Evolutionary conservation across 2,113 vertebrate genomes (phyloP).

Genomic region (Stictonetta naevosa): DNA sequence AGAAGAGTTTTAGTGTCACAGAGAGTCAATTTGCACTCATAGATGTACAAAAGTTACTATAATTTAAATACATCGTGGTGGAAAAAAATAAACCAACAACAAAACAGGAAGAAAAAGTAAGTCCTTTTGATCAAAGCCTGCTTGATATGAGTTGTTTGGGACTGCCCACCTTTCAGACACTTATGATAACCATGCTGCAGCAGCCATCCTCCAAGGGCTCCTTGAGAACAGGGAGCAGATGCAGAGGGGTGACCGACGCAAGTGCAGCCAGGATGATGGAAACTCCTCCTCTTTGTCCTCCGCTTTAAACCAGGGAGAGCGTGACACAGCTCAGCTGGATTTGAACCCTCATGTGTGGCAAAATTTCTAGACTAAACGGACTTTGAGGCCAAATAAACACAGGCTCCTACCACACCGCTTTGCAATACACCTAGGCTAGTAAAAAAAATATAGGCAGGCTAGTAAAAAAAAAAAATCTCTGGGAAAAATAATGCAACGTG

Average conservation of each 20-base stretch:
- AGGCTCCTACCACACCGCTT: neutral
- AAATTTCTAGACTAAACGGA: neutral
- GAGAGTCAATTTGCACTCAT: too few relatives aligned
- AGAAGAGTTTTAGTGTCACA: neutral
- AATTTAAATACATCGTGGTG: neutral
- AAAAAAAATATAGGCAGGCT: neutral
- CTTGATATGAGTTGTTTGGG: neutral
- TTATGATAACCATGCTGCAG: neutral
- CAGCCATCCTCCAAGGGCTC: neutral
- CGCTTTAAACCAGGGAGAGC: neutral
- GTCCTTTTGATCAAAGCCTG: neutral
- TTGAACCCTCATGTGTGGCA: neutral
- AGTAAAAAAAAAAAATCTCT: neutral
- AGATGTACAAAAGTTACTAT: neutral
- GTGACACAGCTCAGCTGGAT: neutral
- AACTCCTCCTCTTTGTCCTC: neutral
- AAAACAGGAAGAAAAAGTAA: neutral
- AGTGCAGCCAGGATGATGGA: neutral
- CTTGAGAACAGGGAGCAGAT: neutral
- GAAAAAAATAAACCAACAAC: neutral
- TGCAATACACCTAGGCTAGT: neutral
- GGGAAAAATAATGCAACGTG: constrained; percentile 15
- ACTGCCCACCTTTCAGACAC: neutral
- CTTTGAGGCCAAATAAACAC: neutral
- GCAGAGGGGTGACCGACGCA: neutral